phyloP scores from a whole-genome alignment of 2,113 vertebrate species.

The Hippocampus zosterae region DNA sequence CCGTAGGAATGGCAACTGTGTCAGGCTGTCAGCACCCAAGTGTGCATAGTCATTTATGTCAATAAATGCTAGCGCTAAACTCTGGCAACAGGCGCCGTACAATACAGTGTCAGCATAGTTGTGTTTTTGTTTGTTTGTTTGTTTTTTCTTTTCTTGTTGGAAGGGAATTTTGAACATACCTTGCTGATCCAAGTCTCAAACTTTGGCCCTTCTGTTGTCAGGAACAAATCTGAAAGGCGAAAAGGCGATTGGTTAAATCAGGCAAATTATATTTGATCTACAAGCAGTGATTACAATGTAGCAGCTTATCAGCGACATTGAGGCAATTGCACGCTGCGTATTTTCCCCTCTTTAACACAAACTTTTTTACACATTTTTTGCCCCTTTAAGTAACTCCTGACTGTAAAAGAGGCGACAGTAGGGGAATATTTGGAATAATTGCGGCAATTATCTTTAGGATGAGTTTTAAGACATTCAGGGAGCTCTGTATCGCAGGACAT shows the following conservation, averaged over 20 bases:
- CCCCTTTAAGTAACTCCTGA: background rate
- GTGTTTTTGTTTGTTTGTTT: too few species aligned
- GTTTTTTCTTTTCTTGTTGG: too few species aligned
- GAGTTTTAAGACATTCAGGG: too few species aligned
- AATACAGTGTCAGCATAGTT: too few species aligned
- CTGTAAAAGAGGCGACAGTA: background rate
- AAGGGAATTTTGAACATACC: conserved; percentile 32
- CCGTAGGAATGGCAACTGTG: too few species aligned
- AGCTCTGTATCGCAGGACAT: too few species aligned
- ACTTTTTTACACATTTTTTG: background rate
- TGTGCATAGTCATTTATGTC: too few species aligned
- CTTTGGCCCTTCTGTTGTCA: conserved; percentile 34
- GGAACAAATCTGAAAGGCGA: conserved; percentile 59
- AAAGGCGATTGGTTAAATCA: conserved; percentile 2
- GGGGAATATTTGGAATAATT: background rate
- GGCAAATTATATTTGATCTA: conserved; percentile 11
- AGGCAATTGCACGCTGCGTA: background rate
- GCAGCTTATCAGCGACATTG: background rate
- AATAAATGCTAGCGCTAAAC: too few species aligned
- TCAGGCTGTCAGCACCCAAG: too few species aligned
- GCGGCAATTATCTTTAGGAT: background rate
- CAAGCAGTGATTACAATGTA: background rate
- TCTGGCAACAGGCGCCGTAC: too few species aligned
- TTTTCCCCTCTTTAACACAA: background rate
- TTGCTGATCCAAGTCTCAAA: conserved; percentile 68